phyloP scores from a whole-genome alignment of 2,888 invertebrate species.

The Ormyrus thymus region DNA sequence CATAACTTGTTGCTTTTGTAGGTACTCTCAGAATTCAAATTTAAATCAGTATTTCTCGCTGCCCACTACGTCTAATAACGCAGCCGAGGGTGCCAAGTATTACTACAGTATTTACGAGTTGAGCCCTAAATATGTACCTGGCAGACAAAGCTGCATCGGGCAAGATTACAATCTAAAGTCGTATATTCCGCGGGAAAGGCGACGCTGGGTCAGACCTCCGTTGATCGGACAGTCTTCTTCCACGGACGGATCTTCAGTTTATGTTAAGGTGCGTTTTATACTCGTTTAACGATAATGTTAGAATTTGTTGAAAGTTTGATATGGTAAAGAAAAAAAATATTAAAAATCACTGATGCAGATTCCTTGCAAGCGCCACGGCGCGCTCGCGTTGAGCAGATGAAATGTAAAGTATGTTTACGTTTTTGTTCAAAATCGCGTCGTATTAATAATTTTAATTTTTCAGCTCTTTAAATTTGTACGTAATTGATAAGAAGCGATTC shows the following conservation, averaged over 20 bases:
- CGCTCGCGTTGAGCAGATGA: too few relatives aligned
- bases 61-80: slow-evolving; percentile 59
- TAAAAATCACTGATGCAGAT: too few relatives aligned
- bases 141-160: slow-evolving; percentile 61
- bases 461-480: too few relatives aligned
- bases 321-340: too few relatives aligned
- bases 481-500: too few relatives aligned
- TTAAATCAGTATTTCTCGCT: slow-evolving; percentile 81
- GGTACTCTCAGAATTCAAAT: slow-evolving; percentile 78
- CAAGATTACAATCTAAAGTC: slow-evolving; percentile 62
- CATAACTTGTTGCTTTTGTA: background rate
- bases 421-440: too few relatives aligned
- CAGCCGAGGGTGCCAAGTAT: slow-evolving; percentile 62
- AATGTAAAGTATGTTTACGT: too few relatives aligned
- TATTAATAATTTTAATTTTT: too few relatives aligned
- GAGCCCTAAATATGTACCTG: slow-evolving; percentile 58
- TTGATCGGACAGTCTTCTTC: slow-evolving; percentile 71
- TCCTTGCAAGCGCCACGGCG: too few relatives aligned
- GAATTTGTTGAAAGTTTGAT: too few relatives aligned
- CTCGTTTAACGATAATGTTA: background rate
- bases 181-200: slow-evolving; percentile 67
- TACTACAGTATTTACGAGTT: slow-evolving; percentile 64
- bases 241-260: slow-evolving; percentile 61
- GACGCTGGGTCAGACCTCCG: slow-evolving; percentile 72
- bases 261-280: slow-evolving; percentile 52